Base-by-base conservation (phyloP, 2,113 vertebrate species). In the Ibidorhyncha struthersii region DNA sequence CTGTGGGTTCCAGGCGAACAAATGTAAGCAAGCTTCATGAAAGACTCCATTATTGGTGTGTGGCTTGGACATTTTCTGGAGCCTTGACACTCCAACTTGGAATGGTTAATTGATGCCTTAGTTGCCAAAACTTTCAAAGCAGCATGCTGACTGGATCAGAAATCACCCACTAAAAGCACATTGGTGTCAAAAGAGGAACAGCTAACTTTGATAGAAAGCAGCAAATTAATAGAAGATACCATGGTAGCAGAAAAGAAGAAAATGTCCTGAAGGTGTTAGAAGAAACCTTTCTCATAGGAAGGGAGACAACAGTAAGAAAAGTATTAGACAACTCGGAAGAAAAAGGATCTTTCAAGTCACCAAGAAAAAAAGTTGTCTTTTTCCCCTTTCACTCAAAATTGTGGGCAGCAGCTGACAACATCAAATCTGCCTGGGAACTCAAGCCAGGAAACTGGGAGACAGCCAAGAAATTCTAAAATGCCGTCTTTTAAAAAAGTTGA, bases 391-490 rank as follows among this genome's bases (percentile, higher is more conserved):
- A 0, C 36, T 92, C 70, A 80, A 71, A 93, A 82, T 34, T 89
- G 65, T 81, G 72, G 69, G 53, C 73, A 87, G 86, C 78, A 93
- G 52, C 73, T 92, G 86, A 92, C 86, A 92, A 63, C 49, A 89
- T 76, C 73, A 96, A 91, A 91, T 92, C 69, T 96, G 73, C 95
- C 56, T 89, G 36, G 21, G 25, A 92, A 72, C 49, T 56, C 27
- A 15, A 89, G 89, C 58, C 72, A 96, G 88, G 77, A 89, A 96
- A 91, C 84, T 76, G 40, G 30, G 81, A 93, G 77, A 71, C 43
- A 86, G 89, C 69, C 94, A 95, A 95, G 52, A 91, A 86, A 82
- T 52, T 89, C 43, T 89, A 82, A 93, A 97, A 94, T 80, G 21
- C 40, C 0, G 8, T 87, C 65, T 89, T 92, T 86, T 92, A 87